These are phyloP conservation scores for Epizoanthus stellaris DNA, from an alignment of 92 coral and sea anemone species.

Conservation along the genomic window DNA sequence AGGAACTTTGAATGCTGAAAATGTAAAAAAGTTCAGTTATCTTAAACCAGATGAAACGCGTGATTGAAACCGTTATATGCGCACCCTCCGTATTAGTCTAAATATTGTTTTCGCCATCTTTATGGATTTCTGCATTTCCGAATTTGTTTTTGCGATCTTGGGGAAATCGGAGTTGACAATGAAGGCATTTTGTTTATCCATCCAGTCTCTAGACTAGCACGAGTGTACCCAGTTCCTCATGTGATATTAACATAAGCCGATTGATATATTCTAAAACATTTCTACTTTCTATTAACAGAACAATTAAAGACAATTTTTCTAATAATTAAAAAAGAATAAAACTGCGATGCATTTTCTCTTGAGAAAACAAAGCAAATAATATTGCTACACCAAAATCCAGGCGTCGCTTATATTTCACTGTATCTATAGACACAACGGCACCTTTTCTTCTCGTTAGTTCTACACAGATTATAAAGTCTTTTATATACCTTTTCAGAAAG, in stretches of 20 bases:
- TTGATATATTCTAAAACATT: neutral
- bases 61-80: neutral
- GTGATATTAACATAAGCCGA: neutral
- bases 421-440: too few relatives aligned
- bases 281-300: neutral
- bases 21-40: neutral
- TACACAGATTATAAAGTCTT: too few relatives aligned
- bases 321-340: neutral
- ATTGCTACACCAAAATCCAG: neutral
- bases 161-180: neutral
- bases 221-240: neutral
- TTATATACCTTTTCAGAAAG: too few relatives aligned
- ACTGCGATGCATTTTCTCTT: neutral
- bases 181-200: conserved; percentile 4
- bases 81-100: neutral
- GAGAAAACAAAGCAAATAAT: neutral
- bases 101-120: neutral
- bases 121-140: neutral
- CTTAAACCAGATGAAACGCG: neutral
- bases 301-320: neutral
- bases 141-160: neutral
- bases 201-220: neutral
- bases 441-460: too few relatives aligned
- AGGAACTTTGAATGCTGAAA: neutral
- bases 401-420: neutral